A percentile compares a stretch with the other conserved stretches of the same genome.
Evolutionary conservation across 2,113 vertebrate species (phyloP).

Genomic region (Gracilinanus agilis): DNA sequence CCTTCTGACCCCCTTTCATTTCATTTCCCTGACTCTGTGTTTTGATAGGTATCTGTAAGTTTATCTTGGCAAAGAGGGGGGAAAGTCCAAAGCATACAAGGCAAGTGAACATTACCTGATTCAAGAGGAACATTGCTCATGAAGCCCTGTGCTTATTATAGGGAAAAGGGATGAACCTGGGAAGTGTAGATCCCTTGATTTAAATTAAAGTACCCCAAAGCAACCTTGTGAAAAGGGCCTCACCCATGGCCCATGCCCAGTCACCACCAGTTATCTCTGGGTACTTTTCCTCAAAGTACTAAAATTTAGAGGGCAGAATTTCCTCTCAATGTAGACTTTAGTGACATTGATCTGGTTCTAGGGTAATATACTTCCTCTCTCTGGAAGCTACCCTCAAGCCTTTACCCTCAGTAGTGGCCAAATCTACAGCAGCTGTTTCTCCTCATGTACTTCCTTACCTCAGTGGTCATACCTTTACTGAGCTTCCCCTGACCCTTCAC

Average conservation of each 20-base stretch:
- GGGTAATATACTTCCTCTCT: neutral
- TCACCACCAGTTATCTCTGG: neutral
- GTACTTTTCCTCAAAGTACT: neutral
- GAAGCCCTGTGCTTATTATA: neutral
- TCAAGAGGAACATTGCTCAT: neutral
- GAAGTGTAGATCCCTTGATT: neutral
- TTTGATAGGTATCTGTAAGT: too few relatives aligned
- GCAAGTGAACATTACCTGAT: neutral
- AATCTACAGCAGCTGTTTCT: neutral
- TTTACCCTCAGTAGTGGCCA: neutral
- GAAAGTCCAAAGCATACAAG: too few relatives aligned
- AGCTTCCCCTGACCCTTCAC: neutral
- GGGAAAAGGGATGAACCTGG: neutral
- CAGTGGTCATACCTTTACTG: neutral
- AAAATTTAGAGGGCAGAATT: neutral
- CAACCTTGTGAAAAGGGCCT: too few relatives aligned
- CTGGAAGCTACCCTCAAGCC: neutral
- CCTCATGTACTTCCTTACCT: neutral
- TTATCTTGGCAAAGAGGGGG: too few relatives aligned
- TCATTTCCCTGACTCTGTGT: neutral
- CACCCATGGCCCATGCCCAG: neutral
- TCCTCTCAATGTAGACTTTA: neutral
- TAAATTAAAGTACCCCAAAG: neutral
- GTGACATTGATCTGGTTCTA: neutral
- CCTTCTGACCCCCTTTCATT: neutral